phyloP scores from a whole-genome alignment of 2,113 vertebrate species.

The Melanostigma gelatinosum region DNA sequence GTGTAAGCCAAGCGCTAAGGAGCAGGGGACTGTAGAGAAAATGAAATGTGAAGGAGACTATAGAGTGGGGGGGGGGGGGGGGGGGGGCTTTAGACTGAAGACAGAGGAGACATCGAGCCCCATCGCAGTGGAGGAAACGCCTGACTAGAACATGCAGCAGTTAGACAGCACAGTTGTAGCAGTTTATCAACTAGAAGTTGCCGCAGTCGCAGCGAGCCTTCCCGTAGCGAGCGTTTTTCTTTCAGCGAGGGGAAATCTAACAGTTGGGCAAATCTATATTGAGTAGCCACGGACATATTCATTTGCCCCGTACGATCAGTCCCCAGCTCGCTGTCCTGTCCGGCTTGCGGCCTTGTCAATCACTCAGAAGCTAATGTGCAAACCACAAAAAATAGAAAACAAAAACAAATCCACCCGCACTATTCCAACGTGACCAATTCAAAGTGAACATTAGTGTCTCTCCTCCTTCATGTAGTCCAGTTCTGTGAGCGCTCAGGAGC shows the following conservation, averaged over 20 bases:
- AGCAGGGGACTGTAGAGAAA: not conserved
- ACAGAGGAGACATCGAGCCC: constrained; percentile 24
- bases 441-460: constrained; percentile 74
- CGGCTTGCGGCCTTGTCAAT: constrained; percentile 51
- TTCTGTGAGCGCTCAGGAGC: constrained; percentile 78
- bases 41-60: not conserved
- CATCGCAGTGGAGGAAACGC: constrained; percentile 21
- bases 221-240: constrained; percentile 19
- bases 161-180: constrained; percentile 45
- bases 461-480: constrained; percentile 60
- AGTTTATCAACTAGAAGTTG: constrained; percentile 39
- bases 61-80: not conserved
- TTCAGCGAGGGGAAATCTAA: constrained; percentile 11
- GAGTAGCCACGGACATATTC: constrained; percentile 42
- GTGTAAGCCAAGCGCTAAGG: not conserved
- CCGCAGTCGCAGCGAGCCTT: constrained; percentile 24
- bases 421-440: constrained; percentile 60
- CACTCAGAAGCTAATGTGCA: constrained; percentile 82
- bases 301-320: constrained; percentile 34
- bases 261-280: constrained; percentile 33
- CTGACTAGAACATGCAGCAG: constrained; percentile 54
- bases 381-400: constrained; percentile 72
- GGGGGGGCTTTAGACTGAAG: not conserved
- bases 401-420: constrained; percentile 62
- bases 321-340: constrained; percentile 47